Conservation (phyloP, 2,797 vertebrate species). For the Megalops cyprinoides region DNA sequence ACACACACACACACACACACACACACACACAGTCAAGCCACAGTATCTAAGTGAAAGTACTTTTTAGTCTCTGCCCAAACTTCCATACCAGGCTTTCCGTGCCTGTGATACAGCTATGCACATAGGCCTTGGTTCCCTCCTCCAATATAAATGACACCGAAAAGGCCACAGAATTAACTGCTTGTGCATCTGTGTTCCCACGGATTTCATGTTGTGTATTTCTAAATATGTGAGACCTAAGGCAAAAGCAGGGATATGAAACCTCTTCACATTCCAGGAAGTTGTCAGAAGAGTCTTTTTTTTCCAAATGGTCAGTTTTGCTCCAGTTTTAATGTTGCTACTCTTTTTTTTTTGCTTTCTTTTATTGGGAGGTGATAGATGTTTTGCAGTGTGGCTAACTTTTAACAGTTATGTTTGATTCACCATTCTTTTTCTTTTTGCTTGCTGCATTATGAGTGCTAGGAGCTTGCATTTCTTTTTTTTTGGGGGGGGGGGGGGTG, state of each 20-base stretch:
- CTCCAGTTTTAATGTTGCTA: slow-evolving; percentile 17
- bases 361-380: neutral
- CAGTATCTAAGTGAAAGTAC: neutral
- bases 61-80: neutral
- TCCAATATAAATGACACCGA: neutral
- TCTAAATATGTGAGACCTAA: slow-evolving; percentile 5
- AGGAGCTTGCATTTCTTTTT: slow-evolving; percentile 17
- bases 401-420: slow-evolving; percentile 16
- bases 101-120: neutral
- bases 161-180: neutral
- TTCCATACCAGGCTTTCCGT: neutral
- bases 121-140: neutral
- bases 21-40: neutral
- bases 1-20: too few species aligned
- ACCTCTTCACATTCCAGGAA: slow-evolving; percentile 35
- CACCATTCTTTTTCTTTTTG: slow-evolving; percentile 27
- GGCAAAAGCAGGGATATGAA: slow-evolving; percentile 17
- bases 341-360: neutral
- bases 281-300: slow-evolving; percentile 16
- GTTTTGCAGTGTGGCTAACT: slow-evolving; percentile 25
- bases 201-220: slow-evolving; percentile 2
- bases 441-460: slow-evolving; percentile 34
- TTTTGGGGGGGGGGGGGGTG: neutral
- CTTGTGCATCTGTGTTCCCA: neutral
- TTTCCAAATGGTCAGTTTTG: slow-evolving; percentile 25